Evolutionary conservation across 1,140 invertebrate genomes (phyloP).

Genomic region (Euura saliciscinereae): DNA sequence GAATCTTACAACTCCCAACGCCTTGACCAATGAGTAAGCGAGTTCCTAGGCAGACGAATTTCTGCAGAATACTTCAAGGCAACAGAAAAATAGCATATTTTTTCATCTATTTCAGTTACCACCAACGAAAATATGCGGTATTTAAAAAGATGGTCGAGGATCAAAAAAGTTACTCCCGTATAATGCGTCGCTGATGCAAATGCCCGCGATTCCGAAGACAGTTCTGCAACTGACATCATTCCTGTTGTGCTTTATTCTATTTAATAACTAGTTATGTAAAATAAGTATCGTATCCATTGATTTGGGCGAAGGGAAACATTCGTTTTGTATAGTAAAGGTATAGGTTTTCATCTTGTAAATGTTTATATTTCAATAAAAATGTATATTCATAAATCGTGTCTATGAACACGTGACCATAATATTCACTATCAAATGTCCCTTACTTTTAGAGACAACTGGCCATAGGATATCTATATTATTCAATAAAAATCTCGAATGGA

Average conservation of each 20-base stretch:
- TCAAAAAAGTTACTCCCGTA: slow-evolving; percentile 74
- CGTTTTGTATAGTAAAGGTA: no score
- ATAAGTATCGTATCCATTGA: not conserved
- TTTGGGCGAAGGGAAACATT: slow-evolving; percentile 24
- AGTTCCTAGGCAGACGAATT: not conserved
- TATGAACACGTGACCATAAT: not conserved
- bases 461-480: not conserved
- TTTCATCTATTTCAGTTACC: slow-evolving; percentile 63
- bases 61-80: not conserved
- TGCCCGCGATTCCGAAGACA: no score
- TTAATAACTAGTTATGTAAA: no score
- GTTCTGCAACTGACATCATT: no score
- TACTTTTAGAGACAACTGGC: not conserved
- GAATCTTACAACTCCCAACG: slow-evolving; percentile 68
- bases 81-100: slow-evolving; percentile 16
- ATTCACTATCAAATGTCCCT: not conserved
- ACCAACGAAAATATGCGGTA: slow-evolving; percentile 82
- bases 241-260: no score
- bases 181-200: slow-evolving; percentile 63
- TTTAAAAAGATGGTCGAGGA: slow-evolving; percentile 82
- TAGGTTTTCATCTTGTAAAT: not conserved
- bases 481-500: not conserved
- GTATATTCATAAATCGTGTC: not conserved
- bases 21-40: slow-evolving; percentile 58
- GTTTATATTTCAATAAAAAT: not conserved